A percentile compares a stretch with the other conserved stretches of the same genome.
phyloP scores from a whole-genome alignment of 1,140 invertebrate species.

The Lineus longissimus region DNA sequence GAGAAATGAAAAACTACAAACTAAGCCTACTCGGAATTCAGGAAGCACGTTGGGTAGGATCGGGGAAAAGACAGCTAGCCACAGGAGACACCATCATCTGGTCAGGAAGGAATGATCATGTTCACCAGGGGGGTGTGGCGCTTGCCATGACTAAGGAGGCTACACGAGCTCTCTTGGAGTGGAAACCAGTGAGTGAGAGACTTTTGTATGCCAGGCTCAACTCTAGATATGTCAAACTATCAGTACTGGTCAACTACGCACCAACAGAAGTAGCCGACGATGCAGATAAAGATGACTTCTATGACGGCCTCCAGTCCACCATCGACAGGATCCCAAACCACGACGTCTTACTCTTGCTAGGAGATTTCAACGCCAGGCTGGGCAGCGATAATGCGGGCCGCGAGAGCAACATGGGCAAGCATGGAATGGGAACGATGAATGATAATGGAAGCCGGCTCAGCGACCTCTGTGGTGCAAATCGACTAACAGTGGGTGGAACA shows the following conservation, averaged over 20 bases:
- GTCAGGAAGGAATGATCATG: background rate
- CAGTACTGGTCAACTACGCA: constrained; percentile 19
- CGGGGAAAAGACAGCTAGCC: no score
- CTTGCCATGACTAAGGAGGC: background rate
- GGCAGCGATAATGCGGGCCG: constrained; percentile 17
- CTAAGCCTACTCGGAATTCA: no score
- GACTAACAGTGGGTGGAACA: constrained; percentile 20
- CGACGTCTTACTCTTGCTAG: constrained; percentile 19
- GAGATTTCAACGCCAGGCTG: constrained; percentile 28
- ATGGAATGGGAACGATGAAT: constrained; percentile 15
- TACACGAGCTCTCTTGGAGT: background rate
- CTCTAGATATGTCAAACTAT: constrained; percentile 7
- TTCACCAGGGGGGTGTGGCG: background rate
- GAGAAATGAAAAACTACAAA: no score
- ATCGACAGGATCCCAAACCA: constrained; percentile 14
- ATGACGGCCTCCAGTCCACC: constrained; percentile 17
- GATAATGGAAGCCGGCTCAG: constrained; percentile 24
- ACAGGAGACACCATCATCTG: no score
- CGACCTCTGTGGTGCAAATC: constrained; percentile 21
- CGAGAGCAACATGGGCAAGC: constrained; percentile 18
- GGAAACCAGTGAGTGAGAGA: background rate
- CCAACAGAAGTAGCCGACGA: constrained; percentile 18
- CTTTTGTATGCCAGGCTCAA: background rate
- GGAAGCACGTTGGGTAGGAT: no score
- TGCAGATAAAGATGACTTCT: constrained; percentile 22